phyloP scores from a whole-genome alignment of 2,113 vertebrate species.

The Beaufortia kweichowensis region DNA sequence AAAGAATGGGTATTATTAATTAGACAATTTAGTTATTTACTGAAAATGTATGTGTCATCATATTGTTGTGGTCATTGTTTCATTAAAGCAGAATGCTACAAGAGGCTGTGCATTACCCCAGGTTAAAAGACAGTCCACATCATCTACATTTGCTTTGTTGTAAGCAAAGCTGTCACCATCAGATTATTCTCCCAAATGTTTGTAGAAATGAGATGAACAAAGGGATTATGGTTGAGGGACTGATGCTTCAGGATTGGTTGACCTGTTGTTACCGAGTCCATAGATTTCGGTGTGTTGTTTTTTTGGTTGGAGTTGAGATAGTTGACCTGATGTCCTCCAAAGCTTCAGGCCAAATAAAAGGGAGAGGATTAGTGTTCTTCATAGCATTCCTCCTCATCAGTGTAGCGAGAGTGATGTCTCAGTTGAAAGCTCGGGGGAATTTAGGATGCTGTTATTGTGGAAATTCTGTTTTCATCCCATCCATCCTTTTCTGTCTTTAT shows the following conservation, averaged over 20 bases:
- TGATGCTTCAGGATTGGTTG: neutral
- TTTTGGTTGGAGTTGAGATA: neutral
- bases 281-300: neutral
- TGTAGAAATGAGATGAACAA: neutral
- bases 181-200: neutral
- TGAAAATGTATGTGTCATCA: neutral
- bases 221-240: neutral
- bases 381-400: conserved; percentile 43
- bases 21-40: no score
- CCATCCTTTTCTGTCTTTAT: neutral
- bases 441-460: neutral
- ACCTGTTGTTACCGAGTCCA: conserved; percentile 15
- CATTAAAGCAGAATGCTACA: neutral
- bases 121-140: neutral
- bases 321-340: conserved; percentile 38
- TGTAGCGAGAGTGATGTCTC: conserved; percentile 46
- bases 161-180: neutral
- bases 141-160: neutral
- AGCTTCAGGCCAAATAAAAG: conserved; percentile 38
- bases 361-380: conserved; percentile 5
- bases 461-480: neutral
- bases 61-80: neutral
- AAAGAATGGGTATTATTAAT: no score
- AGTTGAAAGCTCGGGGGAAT: conserved; percentile 29
- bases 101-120: no score